Conservation (phyloP, 2,888 invertebrate species). For the Lumbricus terrestris region DNA sequence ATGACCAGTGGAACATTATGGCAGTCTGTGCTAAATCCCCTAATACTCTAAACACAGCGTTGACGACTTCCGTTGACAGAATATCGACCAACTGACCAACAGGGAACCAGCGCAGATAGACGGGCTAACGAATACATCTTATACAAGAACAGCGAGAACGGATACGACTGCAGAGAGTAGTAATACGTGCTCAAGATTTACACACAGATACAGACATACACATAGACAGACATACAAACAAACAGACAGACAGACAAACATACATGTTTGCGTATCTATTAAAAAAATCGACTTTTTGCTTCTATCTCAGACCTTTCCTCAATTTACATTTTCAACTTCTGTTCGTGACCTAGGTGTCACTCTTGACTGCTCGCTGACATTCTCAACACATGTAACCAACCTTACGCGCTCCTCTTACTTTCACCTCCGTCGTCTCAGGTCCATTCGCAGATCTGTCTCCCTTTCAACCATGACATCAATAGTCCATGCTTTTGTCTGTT, state of each 20-base stretch:
- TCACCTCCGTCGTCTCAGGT: no score
- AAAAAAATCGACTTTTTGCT: no score
- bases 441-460: no score
- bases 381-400: no score
- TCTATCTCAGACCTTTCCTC: no score
- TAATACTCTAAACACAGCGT: neutral
- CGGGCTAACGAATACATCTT: neutral
- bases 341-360: no score
- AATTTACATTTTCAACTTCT: no score
- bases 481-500: no score
- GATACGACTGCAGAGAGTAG: neutral
- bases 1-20: neutral
- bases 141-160: neutral
- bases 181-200: neutral
- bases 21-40: neutral
- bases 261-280: no score
- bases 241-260: neutral
- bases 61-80: neutral
- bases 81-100: neutral
- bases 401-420: no score
- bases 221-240: conserved; percentile 9
- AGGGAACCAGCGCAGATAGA: neutral
- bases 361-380: no score
- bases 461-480: no score
- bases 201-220: neutral